A percentile compares a stretch with the other conserved stretches of the same genome.
phyloP scores from a whole-genome alignment of 2,797 vertebrate genomes.

The Chaetodon trifasciatus region DNA sequence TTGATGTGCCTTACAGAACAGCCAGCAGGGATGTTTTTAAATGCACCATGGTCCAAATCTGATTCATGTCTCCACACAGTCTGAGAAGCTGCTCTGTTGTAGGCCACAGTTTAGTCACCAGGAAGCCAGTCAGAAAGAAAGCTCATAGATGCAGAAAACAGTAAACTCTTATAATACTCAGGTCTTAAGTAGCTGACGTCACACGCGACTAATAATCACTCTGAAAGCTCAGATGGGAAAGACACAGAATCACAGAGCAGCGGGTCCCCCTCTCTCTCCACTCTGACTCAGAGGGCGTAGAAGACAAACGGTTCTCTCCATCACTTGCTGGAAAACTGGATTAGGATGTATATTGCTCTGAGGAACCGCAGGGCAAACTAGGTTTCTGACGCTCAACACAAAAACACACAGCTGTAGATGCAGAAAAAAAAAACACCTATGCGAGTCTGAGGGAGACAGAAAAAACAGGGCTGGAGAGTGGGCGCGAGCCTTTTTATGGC shows the following conservation, averaged over 20 bases:
- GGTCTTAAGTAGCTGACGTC: conserved; percentile 31
- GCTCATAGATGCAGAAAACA: conserved; percentile 19
- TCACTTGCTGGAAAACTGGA: conserved; percentile 73
- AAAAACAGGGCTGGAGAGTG: conserved; percentile 63
- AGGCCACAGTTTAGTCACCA: conserved; percentile 10
- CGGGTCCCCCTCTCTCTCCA: conserved; percentile 28
- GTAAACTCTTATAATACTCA: neutral
- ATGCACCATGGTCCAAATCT: conserved; percentile 4
- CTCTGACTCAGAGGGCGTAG: conserved; percentile 52
- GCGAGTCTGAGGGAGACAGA: conserved; percentile 31
- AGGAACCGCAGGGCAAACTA: conserved; percentile 61
- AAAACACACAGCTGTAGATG: conserved; percentile 43
- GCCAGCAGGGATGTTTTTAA: conserved; percentile 1
- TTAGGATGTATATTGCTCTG: conserved; percentile 72
- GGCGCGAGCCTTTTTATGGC: conserved; percentile 60
- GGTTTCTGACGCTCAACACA: conserved; percentile 46
- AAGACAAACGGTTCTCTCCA: conserved; percentile 52
- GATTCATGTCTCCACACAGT: conserved; percentile 14
- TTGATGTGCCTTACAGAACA: conserved; percentile 13
- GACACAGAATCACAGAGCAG: conserved; percentile 16
- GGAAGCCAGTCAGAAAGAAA: neutral
- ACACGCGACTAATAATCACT: conserved; percentile 38
- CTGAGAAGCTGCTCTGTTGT: conserved; percentile 6
- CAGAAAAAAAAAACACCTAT: conserved; percentile 7
- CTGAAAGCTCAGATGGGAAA: conserved; percentile 63